These are phyloP conservation scores for Puma concolor DNA, from an alignment of 2,113 vertebrate species.

Conservation along the genomic window DNA sequence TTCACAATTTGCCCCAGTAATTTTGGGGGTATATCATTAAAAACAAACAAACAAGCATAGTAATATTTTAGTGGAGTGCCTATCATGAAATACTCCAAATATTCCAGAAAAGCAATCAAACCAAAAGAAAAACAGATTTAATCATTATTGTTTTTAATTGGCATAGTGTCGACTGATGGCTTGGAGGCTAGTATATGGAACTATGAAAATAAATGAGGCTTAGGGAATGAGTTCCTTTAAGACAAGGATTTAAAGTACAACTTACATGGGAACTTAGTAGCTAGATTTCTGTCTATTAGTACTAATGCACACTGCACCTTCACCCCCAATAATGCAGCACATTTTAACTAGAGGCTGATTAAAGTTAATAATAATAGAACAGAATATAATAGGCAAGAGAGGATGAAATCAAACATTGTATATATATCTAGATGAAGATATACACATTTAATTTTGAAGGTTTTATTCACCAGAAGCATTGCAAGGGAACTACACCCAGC, in stretches of 20 bases:
- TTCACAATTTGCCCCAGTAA: neutral
- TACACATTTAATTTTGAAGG: neutral
- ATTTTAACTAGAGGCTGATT: neutral
- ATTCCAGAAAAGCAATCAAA: neutral
- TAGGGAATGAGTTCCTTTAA: neutral
- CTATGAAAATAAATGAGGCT: slow-evolving; percentile 28
- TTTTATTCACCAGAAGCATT: neutral
- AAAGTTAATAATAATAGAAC: neutral
- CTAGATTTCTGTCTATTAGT: neutral
- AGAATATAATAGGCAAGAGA: neutral
- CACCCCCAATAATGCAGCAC: neutral
- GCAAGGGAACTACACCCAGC: neutral
- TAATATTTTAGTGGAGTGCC: neutral
- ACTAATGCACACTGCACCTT: neutral
- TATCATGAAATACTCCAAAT: neutral
- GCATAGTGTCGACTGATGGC: neutral
- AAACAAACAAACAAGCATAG: neutral
- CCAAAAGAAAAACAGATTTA: neutral
- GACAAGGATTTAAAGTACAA: neutral
- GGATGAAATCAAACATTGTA: neutral
- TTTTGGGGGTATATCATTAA: neutral
- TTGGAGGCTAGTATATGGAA: neutral
- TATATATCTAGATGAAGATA: neutral
- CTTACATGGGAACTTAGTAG: neutral
- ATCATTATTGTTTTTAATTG: neutral